Evolutionary conservation across 92 coral and sea anemone species (phyloP).

Genomic region (Diadumene lineata): DNA sequence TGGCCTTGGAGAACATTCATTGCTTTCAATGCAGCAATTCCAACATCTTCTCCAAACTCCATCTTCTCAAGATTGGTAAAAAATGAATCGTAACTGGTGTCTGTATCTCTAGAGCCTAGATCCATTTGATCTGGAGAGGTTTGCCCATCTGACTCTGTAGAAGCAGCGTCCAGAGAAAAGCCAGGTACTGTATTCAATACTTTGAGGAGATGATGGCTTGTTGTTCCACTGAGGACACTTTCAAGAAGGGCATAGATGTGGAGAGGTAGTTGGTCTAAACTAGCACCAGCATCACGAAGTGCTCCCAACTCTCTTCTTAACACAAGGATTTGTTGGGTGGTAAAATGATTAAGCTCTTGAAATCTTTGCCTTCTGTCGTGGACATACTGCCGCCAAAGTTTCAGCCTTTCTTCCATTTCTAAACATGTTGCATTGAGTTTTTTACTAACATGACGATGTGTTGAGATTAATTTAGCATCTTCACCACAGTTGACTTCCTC

Average conservation of each 20-base stretch:
- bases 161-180: background rate
- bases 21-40: constrained; percentile 63
- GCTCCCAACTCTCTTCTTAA: constrained; percentile 65
- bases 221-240: constrained; percentile 55
- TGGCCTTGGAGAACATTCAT: constrained; percentile 24
- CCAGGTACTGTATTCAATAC: constrained; percentile 28
- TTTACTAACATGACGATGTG: constrained; percentile 36
- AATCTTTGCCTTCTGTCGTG: constrained; percentile 41
- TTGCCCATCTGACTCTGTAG: background rate
- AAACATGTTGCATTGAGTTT: constrained; percentile 45
- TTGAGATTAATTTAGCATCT: constrained; percentile 25
- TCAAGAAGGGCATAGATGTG: constrained; percentile 68
- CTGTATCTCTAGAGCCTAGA: constrained; percentile 10
- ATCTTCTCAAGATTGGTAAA: constrained; percentile 27
- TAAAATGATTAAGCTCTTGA: constrained; percentile 66
- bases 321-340: constrained; percentile 68
- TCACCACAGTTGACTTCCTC: constrained; percentile 57
- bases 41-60: constrained; percentile 57
- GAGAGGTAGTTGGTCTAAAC: constrained; percentile 29
- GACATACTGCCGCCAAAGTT: constrained; percentile 55
- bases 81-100: constrained; percentile 31
- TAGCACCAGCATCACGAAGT: constrained; percentile 38
- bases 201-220: constrained; percentile 32
- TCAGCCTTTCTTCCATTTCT: constrained; percentile 54
- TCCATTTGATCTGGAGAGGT: background rate